Conservation (phyloP, 2,888 invertebrate species). For the Fragum fragum region DNA sequence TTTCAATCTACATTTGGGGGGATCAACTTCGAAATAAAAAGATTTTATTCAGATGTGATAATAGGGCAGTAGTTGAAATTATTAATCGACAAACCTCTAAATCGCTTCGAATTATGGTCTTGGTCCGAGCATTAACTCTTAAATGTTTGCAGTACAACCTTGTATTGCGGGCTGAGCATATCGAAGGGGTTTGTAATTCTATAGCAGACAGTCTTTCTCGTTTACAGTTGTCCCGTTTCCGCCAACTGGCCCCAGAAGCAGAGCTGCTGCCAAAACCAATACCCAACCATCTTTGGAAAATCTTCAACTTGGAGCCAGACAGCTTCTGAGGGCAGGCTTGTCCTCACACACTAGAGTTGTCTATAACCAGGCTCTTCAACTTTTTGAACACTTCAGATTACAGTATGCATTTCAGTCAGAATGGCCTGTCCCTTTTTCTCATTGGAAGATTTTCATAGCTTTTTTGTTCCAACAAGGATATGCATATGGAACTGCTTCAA, state of each 20-base stretch:
- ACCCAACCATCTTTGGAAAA: too few species aligned
- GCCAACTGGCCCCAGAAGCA: constrained; percentile 41
- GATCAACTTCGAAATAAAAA: constrained; percentile 30
- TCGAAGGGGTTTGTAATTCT: constrained; percentile 25
- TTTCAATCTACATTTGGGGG: too few species aligned
- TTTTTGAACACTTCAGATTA: constrained; percentile 16
- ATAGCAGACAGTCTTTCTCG: too few species aligned
- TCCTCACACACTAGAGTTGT: too few species aligned
- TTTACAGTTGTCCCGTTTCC: too few species aligned
- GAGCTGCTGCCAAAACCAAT: constrained; percentile 14
- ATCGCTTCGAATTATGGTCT: constrained; percentile 26
- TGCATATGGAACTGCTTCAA: constrained; percentile 15
- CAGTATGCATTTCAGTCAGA: not conserved
- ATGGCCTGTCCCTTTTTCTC: constrained; percentile 33
- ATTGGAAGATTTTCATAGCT: constrained; percentile 9
- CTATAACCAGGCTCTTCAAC: too few species aligned
- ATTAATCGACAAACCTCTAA: constrained; percentile 42
- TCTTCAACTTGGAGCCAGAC: too few species aligned
- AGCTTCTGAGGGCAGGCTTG: too few species aligned
- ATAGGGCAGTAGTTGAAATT: constrained; percentile 36
- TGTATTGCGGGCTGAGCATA: constrained; percentile 42
- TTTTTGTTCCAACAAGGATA: constrained; percentile 28
- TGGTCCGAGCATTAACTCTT: constrained; percentile 40
- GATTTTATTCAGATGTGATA: constrained; percentile 32
- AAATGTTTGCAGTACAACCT: constrained; percentile 43